Evolutionary conservation across 1,140 invertebrate species (phyloP).

Genomic region (Bombus superbus): DNA sequence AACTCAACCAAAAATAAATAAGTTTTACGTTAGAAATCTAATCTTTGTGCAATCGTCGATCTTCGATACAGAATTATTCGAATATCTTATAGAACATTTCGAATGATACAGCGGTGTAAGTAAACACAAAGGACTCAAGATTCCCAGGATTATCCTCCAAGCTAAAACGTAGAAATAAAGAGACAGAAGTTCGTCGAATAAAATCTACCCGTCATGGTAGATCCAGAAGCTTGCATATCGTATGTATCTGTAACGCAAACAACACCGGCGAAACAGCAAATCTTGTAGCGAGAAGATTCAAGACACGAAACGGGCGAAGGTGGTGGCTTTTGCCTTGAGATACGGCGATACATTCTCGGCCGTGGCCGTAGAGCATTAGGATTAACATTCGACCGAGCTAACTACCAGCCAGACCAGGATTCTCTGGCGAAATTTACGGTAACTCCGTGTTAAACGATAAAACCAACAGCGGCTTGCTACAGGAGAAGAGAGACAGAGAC

Average conservation of each 20-base stretch:
- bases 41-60: too few relatives aligned
- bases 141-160: not conserved
- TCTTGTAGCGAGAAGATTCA: constrained; percentile 37
- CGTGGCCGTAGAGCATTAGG: constrained; percentile 52
- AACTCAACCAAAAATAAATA: too few relatives aligned
- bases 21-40: too few relatives aligned
- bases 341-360: constrained; percentile 46
- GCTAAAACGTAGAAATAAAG: not conserved
- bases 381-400: constrained; percentile 72
- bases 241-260: constrained; percentile 31
- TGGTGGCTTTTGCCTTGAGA: constrained; percentile 47
- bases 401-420: constrained; percentile 66
- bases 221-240: too few relatives aligned
- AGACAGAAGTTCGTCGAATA: not conserved
- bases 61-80: too few relatives aligned
- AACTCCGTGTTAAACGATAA: constrained; percentile 77
- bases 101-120: too few relatives aligned
- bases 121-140: not conserved
- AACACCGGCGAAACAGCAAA: not conserved
- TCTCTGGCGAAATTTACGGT: constrained; percentile 70
- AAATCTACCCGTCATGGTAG: not conserved
- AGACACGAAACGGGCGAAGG: constrained; percentile 56
- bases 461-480: constrained; percentile 65
- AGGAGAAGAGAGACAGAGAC: constrained; percentile 4
- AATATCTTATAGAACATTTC: too few relatives aligned